These are phyloP conservation scores for Vireo griseus DNA, from an alignment of 2,797 vertebrate species.

Conservation along the genomic window DNA sequence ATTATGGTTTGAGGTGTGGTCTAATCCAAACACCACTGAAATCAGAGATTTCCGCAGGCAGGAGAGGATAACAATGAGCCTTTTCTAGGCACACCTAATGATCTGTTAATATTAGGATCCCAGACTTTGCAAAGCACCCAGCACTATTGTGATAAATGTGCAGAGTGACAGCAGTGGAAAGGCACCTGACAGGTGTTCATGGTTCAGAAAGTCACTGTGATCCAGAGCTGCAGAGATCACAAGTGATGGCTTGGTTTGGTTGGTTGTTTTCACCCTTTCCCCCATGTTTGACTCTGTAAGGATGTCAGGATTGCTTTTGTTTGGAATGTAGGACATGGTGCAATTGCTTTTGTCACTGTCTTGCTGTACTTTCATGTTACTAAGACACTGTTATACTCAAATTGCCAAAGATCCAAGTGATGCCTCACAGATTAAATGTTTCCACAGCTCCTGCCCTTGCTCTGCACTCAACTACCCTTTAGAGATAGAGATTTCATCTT, in stretches of 20 bases:
- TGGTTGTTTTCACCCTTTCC: accelerated
- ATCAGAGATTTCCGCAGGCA: background rate
- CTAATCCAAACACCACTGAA: background rate
- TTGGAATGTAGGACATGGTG: background rate
- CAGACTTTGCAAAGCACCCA: background rate
- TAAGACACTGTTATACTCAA: background rate
- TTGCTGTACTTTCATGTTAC: background rate
- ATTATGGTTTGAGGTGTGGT: background rate
- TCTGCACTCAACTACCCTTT: background rate
- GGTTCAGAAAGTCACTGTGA: background rate
- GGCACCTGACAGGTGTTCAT: background rate
- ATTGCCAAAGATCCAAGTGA: background rate
- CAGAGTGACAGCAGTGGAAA: background rate
- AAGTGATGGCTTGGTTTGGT: background rate
- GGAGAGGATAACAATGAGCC: background rate
- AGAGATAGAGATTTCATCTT: background rate
- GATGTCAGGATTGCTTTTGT: background rate
- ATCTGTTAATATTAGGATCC: background rate
- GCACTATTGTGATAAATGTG: background rate
- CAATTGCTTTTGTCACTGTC: background rate
- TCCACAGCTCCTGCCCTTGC: background rate
- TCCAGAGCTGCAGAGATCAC: background rate
- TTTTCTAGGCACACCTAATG: background rate
- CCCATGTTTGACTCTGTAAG: background rate
- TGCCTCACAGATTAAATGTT: background rate